These are phyloP conservation scores for Penaeus japonicus DNA, from an alignment of 1,140 invertebrate species.

Conservation along the genomic window DNA sequence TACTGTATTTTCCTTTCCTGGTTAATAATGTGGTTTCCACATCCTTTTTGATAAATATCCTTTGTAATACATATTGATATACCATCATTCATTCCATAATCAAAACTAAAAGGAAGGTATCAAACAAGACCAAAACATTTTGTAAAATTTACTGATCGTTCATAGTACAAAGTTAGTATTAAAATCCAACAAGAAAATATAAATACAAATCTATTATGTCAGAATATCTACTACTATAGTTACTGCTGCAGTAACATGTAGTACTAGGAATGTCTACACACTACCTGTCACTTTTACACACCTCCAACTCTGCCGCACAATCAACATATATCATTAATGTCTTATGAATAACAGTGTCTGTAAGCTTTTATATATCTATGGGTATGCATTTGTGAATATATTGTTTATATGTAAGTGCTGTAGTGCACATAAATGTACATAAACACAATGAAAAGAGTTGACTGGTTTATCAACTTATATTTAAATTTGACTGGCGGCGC, in stretches of 20 bases:
- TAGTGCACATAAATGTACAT: no score
- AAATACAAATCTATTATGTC: slow-evolving; percentile 2
- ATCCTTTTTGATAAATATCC: no score
- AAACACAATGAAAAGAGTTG: no score
- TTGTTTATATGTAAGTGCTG: no score
- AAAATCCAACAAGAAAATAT: slow-evolving; percentile 38
- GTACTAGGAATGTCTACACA: background rate
- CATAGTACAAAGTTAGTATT: slow-evolving; percentile 24
- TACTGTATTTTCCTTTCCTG: no score
- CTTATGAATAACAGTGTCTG: no score
- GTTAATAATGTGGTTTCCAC: no score
- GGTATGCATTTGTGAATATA: no score
- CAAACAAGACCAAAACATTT: background rate
- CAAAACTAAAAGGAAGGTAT: background rate
- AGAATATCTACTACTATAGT: background rate
- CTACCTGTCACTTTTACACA: background rate
- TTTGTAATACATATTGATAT: no score
- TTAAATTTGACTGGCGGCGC: background rate
- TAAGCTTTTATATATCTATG: no score
- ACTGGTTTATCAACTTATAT: no score
- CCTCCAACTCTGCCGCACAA: background rate
- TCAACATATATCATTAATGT: background rate
- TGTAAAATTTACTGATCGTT: background rate
- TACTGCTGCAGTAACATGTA: background rate
- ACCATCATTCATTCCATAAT: no score